Evolutionary conservation across 2,113 vertebrate genomes (phyloP).

Genomic region (Taxidea taxus): DNA sequence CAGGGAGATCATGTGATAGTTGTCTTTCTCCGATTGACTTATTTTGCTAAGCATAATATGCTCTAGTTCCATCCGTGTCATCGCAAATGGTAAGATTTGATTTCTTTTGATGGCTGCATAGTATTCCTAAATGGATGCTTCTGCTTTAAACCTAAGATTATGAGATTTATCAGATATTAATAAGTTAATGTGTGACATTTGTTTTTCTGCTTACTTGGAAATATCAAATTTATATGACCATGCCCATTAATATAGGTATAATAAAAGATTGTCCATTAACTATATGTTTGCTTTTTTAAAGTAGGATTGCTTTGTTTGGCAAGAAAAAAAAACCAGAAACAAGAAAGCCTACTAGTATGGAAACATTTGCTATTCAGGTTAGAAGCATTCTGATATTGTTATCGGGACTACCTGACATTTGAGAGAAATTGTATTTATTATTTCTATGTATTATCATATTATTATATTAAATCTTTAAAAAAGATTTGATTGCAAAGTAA

Average conservation of each 20-base stretch:
- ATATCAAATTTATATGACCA: background rate
- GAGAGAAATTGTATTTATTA: background rate
- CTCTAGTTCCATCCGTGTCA: too few relatives aligned
- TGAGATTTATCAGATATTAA: background rate
- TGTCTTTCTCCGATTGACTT: too few relatives aligned
- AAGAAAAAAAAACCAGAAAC: background rate
- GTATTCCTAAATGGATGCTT: background rate
- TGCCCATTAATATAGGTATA: background rate
- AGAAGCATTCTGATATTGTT: background rate
- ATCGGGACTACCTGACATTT: background rate
- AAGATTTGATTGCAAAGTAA: background rate
- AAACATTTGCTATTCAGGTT: background rate
- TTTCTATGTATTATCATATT: background rate
- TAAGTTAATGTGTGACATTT: background rate
- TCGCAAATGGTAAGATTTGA: too few relatives aligned
- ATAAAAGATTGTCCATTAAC: background rate
- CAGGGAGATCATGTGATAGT: too few relatives aligned
- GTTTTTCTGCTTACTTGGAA: background rate
- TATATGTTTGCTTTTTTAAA: slow-evolving; percentile 22
- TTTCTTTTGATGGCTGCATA: too few relatives aligned
- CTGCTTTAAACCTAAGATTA: background rate
- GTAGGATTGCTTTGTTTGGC: background rate
- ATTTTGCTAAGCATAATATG: too few relatives aligned
- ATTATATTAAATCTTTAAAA: background rate
- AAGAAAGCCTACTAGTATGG: background rate